These are phyloP conservation scores for Engystomops pustulosus DNA, from an alignment of 2,113 vertebrate genomes.

Conservation along the genomic window DNA sequence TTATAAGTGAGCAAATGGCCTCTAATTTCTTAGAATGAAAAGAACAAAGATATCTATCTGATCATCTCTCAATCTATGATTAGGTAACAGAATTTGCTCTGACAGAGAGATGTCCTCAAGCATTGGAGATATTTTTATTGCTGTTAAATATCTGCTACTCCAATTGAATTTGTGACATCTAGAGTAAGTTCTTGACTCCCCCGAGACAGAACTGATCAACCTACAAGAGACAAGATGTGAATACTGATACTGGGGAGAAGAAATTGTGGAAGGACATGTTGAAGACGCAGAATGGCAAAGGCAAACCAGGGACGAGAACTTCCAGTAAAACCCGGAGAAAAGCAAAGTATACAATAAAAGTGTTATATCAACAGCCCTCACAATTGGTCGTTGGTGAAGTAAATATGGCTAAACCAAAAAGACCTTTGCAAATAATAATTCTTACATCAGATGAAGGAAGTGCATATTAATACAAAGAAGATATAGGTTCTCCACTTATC, in stretches of 20 bases:
- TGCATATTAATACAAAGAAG: neutral
- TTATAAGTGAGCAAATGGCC: slow-evolving; percentile 33
- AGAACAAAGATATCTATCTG: slow-evolving; percentile 55
- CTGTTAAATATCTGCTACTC: slow-evolving; percentile 55
- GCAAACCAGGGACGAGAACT: neutral
- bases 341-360: neutral
- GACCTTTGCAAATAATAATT: neutral
- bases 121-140: slow-evolving; percentile 57
- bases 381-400: neutral
- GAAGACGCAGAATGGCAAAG: slow-evolving; percentile 7
- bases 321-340: neutral
- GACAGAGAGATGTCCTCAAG: slow-evolving; percentile 50
- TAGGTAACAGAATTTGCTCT: slow-evolving; percentile 55
- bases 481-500: neutral
- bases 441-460: neutral
- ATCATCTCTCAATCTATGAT: slow-evolving; percentile 57
- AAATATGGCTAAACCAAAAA: neutral
- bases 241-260: slow-evolving; percentile 44
- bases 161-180: slow-evolving; percentile 57
- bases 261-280: slow-evolving; percentile 9
- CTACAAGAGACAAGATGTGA: slow-evolving; percentile 43
- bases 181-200: slow-evolving; percentile 57
- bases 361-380: neutral
- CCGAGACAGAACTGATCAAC: slow-evolving; percentile 58
- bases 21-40: slow-evolving; percentile 42